Evolutionary conservation across 1,140 invertebrate species (phyloP), one percentile per base, ranked within the genome.

Genomic region (Caenorhabditis briggsae): DNA sequence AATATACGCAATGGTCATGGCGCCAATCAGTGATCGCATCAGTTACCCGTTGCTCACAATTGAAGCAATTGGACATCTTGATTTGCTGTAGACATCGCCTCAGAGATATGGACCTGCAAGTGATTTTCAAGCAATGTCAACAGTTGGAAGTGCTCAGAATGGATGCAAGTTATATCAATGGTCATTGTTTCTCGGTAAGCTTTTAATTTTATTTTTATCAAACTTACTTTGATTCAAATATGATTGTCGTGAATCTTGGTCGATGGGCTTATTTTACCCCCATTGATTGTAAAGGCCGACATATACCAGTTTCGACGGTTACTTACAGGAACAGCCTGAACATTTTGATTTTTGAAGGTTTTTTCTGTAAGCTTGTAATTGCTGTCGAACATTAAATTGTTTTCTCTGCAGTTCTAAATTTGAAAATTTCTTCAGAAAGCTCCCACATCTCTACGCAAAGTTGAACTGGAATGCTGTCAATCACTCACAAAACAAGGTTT

Each of bases 31-130:
- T 87, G 6, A 48, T 87, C 8, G 56, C 82, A 12, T 84, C 46
- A 20, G 61, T 59, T 11, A 43, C 55, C 3, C 41, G 70, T 6
- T 87, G 86, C 41, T 18, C 53, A 23, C 25, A 84, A 11, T 33
- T 87, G 55, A 59, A 74, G 12, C 48, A 87, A 23, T 23, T 87
- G 43, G 64, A 43, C n/a, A 56, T 85, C 12, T 43, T 87, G 5
- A 46, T 87, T 23, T 87, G 86, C 65, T 87, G 85, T 84, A 59
- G 86, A 16, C 86, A 87, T 64, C 48, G 86, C 5, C 23, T 87
- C 5, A 82, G 86, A 48, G 86, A 87, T 33, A n/a, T 16, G 5
- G 70, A 78, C 41, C 41, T 78, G 12, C 70, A 78, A 53, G 70
- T 78, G 3, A 78, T 78, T 23, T 78, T 78, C 46, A 78, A 78